These are phyloP conservation scores for Buphagus erythrorhynchus DNA, from an alignment of 2,797 vertebrate species.

Conservation along the genomic window DNA sequence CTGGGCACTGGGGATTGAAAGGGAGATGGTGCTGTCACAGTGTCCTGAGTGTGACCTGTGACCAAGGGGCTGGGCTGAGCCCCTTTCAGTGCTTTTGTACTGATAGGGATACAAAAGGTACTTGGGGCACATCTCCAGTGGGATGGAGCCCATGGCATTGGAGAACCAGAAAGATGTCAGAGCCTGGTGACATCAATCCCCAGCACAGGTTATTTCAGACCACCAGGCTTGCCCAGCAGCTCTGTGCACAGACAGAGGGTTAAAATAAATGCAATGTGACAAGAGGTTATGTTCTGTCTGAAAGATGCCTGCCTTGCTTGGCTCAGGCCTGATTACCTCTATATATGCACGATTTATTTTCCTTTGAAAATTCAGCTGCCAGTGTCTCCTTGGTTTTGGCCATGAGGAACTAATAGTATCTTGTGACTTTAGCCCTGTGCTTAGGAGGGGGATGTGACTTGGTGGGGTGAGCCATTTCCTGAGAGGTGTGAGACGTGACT, in stretches of 20 bases:
- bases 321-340: neutral
- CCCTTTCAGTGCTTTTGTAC: neutral
- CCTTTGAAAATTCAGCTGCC: neutral
- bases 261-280: neutral
- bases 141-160: accelerated
- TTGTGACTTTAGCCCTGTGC: conserved; percentile 18
- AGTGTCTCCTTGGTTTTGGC: neutral
- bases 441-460: conserved; percentile 54
- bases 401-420: neutral
- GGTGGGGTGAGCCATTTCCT: conserved; percentile 35
- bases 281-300: neutral
- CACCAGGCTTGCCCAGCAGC: neutral
- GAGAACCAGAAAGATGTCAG: neutral
- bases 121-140: neutral
- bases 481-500: conserved; percentile 59
- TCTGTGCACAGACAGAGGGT: accelerated
- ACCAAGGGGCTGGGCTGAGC: neutral
- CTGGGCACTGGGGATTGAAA: neutral
- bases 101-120: neutral
- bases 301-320: neutral
- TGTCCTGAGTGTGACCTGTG: neutral
- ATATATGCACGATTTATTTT: neutral
- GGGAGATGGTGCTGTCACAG: neutral
- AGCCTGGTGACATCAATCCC: neutral
- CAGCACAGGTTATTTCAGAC: neutral